Conservation (phyloP, 2,888 invertebrate genomes). For the Lumbricus terrestris region DNA sequence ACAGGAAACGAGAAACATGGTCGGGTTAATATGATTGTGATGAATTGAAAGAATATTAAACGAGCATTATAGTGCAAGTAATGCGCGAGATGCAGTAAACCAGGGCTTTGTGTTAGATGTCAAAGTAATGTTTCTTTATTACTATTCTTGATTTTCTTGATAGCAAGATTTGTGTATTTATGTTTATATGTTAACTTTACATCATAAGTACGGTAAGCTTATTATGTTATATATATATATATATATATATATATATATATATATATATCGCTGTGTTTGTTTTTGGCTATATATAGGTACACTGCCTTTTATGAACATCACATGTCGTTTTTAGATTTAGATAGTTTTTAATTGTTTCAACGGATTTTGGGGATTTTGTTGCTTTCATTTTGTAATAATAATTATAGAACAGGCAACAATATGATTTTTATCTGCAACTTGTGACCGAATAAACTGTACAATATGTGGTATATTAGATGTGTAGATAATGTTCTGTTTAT, state of each 20-base stretch:
- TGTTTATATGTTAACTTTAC: neutral
- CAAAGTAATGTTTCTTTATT: neutral
- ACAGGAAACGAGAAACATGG: neutral
- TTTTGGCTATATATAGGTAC: neutral
- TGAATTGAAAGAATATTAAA: neutral
- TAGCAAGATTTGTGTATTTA: neutral
- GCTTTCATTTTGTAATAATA: neutral
- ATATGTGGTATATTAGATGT: neutral
- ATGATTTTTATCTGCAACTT: neutral
- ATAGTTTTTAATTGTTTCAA: neutral
- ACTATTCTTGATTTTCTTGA: neutral
- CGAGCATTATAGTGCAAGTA: neutral
- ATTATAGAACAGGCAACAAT: neutral
- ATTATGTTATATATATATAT: neutral
- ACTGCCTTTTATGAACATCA: neutral
- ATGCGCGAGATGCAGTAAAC: neutral
- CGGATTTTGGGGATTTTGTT: neutral
- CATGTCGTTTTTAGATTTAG: neutral
- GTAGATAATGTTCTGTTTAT: neutral
- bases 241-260: neutral
- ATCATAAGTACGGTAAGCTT: too few relatives aligned
- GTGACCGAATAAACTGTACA: neutral
- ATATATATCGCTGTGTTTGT: neutral
- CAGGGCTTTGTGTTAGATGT: neutral
- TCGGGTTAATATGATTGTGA: neutral